Conservation (phyloP, 2,888 invertebrate species). For the Acleris laterana region DNA sequence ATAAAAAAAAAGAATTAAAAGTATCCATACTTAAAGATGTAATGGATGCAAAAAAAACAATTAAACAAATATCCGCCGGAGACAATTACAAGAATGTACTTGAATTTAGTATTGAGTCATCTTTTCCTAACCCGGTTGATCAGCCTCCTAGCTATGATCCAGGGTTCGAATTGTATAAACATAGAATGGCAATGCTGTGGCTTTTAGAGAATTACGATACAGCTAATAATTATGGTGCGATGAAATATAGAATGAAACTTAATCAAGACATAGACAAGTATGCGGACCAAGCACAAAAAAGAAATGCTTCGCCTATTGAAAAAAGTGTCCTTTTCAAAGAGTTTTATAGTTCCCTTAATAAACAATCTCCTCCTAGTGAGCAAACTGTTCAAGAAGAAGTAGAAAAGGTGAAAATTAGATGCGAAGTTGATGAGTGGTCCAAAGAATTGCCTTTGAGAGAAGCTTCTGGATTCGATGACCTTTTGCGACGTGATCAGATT, state of each 20-base stretch:
- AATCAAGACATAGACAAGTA: constrained; percentile 56
- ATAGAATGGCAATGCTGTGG: constrained; percentile 59
- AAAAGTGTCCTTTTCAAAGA: constrained; percentile 61
- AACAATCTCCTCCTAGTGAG: constrained; percentile 58
- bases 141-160: constrained; percentile 49
- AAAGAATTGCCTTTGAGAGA: constrained; percentile 55
- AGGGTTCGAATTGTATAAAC: constrained; percentile 65
- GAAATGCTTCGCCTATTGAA: constrained; percentile 51
- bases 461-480: constrained; percentile 45
- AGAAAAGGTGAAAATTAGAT: constrained; percentile 63
- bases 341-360: constrained; percentile 58
- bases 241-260: constrained; percentile 55
- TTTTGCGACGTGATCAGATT: constrained; percentile 58
- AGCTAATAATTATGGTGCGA: constrained; percentile 52
- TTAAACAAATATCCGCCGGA: constrained; percentile 54
- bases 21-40: constrained; percentile 51
- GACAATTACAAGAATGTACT: constrained; percentile 59
- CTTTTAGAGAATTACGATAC: constrained; percentile 68
- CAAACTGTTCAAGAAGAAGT: constrained; percentile 54
- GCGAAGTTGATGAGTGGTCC: constrained; percentile 64
- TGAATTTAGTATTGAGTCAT: constrained; percentile 57
- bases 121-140: constrained; percentile 53
- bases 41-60: constrained; percentile 50
- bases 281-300: constrained; percentile 52
- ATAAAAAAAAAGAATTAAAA: constrained; percentile 51